Base-by-base conservation (phyloP, 1,140 invertebrate species). In the Drosophila gunungcola region DNA sequence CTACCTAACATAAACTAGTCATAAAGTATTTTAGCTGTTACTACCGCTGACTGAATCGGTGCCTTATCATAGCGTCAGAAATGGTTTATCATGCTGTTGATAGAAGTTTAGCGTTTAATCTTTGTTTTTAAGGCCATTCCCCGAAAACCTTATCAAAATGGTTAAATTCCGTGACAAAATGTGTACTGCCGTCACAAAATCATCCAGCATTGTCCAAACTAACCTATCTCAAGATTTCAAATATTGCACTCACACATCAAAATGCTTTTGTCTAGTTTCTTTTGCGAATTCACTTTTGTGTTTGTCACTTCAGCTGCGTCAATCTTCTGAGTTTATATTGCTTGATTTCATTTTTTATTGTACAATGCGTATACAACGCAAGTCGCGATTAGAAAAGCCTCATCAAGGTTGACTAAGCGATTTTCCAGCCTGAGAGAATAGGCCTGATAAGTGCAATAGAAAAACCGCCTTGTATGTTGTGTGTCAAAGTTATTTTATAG, bases 21-120 rank as follows among this genome's bases (percentile, higher is more conserved):
- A 41, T 70, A 56, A 70, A 69, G 42, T 69, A 38, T 56, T 54
- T 55, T 0, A 43, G 36, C 38, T 42, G 34, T 67, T 67, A 51
- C 64, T 63, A 63, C 27, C 25, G 2, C 39, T 61, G 4, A 3
- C 52, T 58, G 16, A 62, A 41, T 25, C 10, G n/a, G 12, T 10
- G 27, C 16, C 29, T 60, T 60, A 63, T 63, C 54, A 36, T 16
- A 11, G 27, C 5, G 16, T 7, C 2, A 13, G 9, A 60, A 27
- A 27, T 60, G 53, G 25, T 2, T 25, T 39, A 27, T 62, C 60
- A 62, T 62, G 13, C 2, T 25, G 36, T 16, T 41, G 25, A 21
- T 42, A 13, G 27, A 10, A 54, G 29, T 1, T 32, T 25, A 10
- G 32, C 10, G 29, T 1, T 41, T 25, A 10, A 41, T 12, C 13